Conservation (phyloP, 1,140 invertebrate genomes). For the Lucilia cuprina region DNA sequence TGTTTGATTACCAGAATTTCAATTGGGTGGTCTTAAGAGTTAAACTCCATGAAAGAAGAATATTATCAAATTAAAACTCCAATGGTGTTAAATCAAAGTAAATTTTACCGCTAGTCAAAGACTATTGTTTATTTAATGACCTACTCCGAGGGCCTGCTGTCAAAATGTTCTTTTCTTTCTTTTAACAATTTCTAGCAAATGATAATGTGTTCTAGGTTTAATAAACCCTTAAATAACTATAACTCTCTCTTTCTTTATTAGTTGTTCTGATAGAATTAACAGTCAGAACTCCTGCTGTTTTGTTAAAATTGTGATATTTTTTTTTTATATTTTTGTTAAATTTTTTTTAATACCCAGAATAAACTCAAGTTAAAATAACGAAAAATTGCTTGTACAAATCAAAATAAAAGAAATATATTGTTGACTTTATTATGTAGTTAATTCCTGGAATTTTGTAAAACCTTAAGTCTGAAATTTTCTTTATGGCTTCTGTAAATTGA, state of each 20-base stretch:
- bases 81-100: not conserved
- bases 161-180: constrained; percentile 26
- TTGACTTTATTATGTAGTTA: no score
- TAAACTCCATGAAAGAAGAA: not conserved
- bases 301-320: not conserved
- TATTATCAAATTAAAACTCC: not conserved
- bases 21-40: constrained; percentile 12
- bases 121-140: constrained; percentile 20
- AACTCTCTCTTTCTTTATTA: not conserved
- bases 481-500: no score
- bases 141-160: not conserved
- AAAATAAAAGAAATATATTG: no score
- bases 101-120: not conserved
- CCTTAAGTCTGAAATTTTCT: no score
- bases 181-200: no score
- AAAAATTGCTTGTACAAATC: no score
- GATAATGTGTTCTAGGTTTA: not conserved
- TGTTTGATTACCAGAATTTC: not conserved
- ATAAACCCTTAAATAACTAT: not conserved
- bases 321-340: no score
- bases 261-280: not conserved
- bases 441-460: no score
- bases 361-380: no score
- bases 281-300: not conserved
- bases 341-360: no score